Percentiles rank a stretch among this genome's conserved stretches.
Conservation (phyloP, 2,113 vertebrate species). For the Rhinopomastus cyanomelas region DNA sequence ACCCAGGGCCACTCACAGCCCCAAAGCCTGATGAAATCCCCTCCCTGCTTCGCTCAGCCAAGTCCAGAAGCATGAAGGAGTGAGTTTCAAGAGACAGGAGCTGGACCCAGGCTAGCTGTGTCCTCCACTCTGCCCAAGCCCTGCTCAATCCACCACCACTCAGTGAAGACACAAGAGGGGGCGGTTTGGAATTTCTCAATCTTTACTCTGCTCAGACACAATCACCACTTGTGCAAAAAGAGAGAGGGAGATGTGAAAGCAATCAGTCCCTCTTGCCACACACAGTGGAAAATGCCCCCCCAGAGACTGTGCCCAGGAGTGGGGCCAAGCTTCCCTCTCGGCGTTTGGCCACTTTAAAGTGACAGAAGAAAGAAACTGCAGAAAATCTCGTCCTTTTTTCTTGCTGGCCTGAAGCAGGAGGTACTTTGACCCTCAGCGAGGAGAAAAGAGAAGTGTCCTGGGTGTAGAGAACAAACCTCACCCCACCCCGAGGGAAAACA, state of each 20-base stretch:
- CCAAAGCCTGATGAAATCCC: not conserved
- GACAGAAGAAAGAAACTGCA: not conserved
- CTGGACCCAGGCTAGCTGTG: not conserved
- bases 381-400: not conserved
- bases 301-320: not conserved
- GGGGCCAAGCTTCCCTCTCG: not conserved
- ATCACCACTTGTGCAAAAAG: not conserved
- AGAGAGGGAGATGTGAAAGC: not conserved
- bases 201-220: conserved; percentile 30
- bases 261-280: not conserved
- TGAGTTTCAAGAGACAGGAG: not conserved
- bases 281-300: not conserved
- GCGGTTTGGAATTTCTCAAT: not conserved
- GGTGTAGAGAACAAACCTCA: not conserved
- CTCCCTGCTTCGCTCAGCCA: not conserved
- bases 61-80: not conserved
- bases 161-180: not conserved
- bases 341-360: not conserved
- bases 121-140: not conserved
- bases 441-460: not conserved
- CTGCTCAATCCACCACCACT: not conserved
- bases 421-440: not conserved
- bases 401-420: not conserved
- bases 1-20: not conserved
- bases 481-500: not conserved